phyloP scores from a whole-genome alignment of 2,797 vertebrate species.

The Phalanger gymnotis region DNA sequence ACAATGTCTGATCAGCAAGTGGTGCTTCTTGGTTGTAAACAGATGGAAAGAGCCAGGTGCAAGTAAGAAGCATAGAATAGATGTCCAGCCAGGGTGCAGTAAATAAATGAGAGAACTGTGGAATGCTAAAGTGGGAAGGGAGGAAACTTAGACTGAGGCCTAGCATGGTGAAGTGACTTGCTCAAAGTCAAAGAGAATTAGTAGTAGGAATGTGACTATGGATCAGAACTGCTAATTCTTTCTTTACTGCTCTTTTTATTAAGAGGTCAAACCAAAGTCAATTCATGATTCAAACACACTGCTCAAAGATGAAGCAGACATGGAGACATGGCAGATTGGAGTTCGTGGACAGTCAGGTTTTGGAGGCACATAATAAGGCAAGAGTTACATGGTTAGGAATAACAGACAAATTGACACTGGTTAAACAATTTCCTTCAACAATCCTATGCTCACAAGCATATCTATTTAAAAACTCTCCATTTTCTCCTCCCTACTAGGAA shows the following conservation, averaged over 20 bases:
- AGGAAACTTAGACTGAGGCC: not conserved
- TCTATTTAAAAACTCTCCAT: not conserved
- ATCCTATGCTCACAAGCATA: not conserved
- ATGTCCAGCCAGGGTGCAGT: not conserved
- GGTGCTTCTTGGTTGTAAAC: not conserved
- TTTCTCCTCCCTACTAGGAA: not conserved
- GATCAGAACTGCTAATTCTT: not conserved
- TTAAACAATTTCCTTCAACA: not conserved
- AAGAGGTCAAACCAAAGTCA: not conserved
- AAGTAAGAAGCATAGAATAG: not conserved
- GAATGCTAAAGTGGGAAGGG: not conserved
- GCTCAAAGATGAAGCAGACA: not conserved
- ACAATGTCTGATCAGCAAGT: not conserved
- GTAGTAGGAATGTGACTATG: not conserved
- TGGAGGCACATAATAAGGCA: not conserved
- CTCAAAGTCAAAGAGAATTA: not conserved
- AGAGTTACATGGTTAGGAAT: not conserved
- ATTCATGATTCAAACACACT: not conserved
- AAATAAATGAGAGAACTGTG: not conserved
- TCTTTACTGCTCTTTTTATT: not conserved
- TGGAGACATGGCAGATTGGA: not conserved
- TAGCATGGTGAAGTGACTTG: not conserved
- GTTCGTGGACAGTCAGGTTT: not conserved
- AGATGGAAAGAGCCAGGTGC: not conserved
- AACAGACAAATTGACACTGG: not conserved